Evolutionary conservation across 2,113 vertebrate genomes (phyloP).

Genomic region (Myanophis thanlyinensis): DNA sequence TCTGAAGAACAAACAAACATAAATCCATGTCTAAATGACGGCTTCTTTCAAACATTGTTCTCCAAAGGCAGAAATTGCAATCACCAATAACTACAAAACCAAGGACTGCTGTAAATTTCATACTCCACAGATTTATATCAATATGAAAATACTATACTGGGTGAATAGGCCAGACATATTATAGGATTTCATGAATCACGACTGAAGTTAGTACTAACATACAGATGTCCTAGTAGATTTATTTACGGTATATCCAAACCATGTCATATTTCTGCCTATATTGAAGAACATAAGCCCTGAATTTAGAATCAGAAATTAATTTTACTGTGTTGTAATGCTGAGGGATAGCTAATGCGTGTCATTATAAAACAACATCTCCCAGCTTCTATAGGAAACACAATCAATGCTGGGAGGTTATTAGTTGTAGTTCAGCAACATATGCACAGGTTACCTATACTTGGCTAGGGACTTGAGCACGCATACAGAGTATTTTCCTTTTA

Average conservation of each 20-base stretch:
- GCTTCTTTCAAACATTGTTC: conserved; percentile 59
- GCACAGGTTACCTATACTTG: background rate
- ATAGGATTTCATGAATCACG: conserved; percentile 18
- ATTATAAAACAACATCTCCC: background rate
- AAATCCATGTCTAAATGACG: conserved; percentile 68
- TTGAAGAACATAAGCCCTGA: background rate
- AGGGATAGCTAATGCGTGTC: background rate
- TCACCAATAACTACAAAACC: conserved; percentile 60
- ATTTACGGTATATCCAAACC: background rate
- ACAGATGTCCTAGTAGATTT: background rate
- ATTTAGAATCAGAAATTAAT: background rate
- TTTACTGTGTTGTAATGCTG: background rate
- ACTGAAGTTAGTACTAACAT: conserved; percentile 16
- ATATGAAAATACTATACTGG: conserved; percentile 44
- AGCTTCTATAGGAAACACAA: background rate
- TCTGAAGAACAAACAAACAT: conserved; percentile 67
- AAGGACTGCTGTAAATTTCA: conserved; percentile 68
- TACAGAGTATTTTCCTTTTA: background rate
- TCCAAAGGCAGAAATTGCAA: conserved; percentile 60
- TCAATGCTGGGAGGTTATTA: background rate
- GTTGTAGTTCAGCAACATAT: background rate
- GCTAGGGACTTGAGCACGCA: background rate
- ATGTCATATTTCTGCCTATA: background rate
- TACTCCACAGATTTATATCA: conserved; percentile 57
- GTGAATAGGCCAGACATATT: conserved; percentile 35